Evolutionary conservation across 2,113 vertebrate species (phyloP).

Genomic region (Neogale vison): DNA sequence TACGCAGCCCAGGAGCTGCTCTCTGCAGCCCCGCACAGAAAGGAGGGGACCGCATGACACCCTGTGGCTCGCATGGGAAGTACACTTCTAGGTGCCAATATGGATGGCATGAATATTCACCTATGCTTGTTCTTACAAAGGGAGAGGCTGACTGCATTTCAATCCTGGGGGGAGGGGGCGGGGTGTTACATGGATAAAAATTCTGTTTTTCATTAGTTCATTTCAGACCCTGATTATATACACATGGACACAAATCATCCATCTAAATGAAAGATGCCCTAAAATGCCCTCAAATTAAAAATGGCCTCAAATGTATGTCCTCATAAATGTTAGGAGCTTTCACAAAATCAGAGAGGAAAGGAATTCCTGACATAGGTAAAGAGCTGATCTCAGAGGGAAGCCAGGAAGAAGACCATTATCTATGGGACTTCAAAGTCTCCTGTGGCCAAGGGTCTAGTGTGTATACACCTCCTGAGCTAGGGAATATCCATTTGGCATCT

Average conservation of each 20-base stretch:
- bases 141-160: not conserved
- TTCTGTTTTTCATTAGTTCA: not conserved
- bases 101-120: not conserved
- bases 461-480: no score
- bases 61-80: not conserved
- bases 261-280: not conserved
- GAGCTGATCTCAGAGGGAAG: not conserved
- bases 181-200: not conserved
- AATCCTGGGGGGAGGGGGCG: not conserved
- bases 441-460: not conserved
- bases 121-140: not conserved
- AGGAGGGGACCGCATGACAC: not conserved
- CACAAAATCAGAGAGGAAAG: not conserved
- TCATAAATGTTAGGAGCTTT: not conserved
- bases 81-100: not conserved
- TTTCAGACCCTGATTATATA: not conserved
- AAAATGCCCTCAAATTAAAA: not conserved
- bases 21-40: not conserved
- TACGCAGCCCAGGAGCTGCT: rapidly evolving
- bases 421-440: not conserved
- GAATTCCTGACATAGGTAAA: not conserved
- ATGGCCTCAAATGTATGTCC: not conserved
- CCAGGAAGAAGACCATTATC: not conserved
- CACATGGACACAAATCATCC: not conserved
- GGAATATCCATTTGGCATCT: not conserved